phyloP scores from a whole-genome alignment of 2,113 vertebrate genomes.

The Genyomyrus donnyi region DNA sequence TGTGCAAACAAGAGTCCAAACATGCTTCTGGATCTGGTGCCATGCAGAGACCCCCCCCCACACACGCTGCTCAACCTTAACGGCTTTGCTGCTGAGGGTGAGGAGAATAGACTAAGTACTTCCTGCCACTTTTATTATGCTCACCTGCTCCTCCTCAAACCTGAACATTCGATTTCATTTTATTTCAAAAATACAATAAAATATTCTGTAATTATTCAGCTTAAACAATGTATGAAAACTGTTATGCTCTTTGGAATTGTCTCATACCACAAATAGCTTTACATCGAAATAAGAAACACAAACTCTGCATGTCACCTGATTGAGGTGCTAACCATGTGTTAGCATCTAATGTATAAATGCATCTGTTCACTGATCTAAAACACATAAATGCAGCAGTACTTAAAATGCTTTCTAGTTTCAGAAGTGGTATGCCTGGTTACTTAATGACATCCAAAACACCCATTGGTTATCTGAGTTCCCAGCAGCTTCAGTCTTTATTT shows the following conservation, averaged over 20 bases:
- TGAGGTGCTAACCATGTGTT: background rate
- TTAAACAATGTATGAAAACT: background rate
- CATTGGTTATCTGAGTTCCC: constrained; percentile 22
- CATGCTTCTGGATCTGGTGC: background rate
- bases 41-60: background rate
- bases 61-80: background rate
- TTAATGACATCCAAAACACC: background rate
- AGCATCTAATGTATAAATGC: background rate
- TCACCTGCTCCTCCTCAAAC: background rate
- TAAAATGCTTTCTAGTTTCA: background rate
- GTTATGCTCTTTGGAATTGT: background rate
- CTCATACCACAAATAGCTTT: background rate
- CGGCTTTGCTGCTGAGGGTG: background rate
- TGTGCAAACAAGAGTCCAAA: background rate
- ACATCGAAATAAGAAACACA: background rate
- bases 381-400: background rate
- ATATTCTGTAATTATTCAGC: background rate
- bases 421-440: background rate
- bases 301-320: background rate
- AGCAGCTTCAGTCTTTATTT: constrained; percentile 21
- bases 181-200: background rate
- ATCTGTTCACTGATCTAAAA: constrained; percentile 2
- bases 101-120: background rate
- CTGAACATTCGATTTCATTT: background rate
- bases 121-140: background rate